Base-by-base conservation (phyloP, 92 coral and sea anemone genomes). In the Metridium senile region DNA sequence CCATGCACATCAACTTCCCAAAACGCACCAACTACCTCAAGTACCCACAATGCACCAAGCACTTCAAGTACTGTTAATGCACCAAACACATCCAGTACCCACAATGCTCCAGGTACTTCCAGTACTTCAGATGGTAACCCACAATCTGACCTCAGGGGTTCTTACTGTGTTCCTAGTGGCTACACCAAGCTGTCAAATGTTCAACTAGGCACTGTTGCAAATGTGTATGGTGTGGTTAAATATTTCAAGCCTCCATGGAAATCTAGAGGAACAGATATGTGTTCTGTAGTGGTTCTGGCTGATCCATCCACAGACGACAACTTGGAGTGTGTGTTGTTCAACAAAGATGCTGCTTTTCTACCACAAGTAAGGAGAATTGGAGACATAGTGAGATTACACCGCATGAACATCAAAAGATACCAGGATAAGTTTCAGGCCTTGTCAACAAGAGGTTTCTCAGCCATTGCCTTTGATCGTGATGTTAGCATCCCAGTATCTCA, bases 231-330 rank as follows among this genome's bases (percentile, higher is more conserved):
- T n/a, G 90, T 89, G 28, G 93, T 78, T 19, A 89, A 82, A 78
- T 80, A 73, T 35, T 89, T 89, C 32, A 89, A 89, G 77, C 90
- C 90, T 2, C 90, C 93, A 0, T 89, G 93, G 93, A 81, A 85
- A 61, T 85, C 89, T 46, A 79, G 88, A 46, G 93, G 93, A 7
- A 85, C 93, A 13, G 93, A 89, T 52, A 89, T 89, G 85, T 89
- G 93, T 29, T 89, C 90, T 20, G 88, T 89, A 26, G 81, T 89
- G 29, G 52, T 82, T 52, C 25, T 89, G 28, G 82, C 75, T 66
- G 93, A 89, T 33, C 93, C 93, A 20, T 81, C 93, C 0, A 49
- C 75, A 2, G 82, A 82, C 26, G 82, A 79, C 33, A 75, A 74
- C 11, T 82, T 89, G 17, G 93, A 89, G 74, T 85, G 90, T 58